phyloP scores from a whole-genome alignment of 2,113 vertebrate species.

The Albula glossodonta region DNA sequence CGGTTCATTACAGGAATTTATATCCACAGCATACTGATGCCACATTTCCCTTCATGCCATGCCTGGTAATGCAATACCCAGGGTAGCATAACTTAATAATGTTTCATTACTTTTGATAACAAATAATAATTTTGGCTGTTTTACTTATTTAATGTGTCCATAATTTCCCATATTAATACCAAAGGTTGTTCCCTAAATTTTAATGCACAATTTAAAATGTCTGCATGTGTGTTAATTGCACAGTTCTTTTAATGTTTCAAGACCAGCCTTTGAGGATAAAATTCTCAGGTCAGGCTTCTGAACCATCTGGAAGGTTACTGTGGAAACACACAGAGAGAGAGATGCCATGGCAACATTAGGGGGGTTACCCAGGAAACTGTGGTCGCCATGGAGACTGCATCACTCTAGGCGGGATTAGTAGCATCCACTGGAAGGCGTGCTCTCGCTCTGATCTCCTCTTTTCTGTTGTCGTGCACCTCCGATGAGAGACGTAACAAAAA shows the following conservation, averaged over 20 bases:
- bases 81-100: background rate
- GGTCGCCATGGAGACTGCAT: slow-evolving; percentile 91
- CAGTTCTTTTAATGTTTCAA: slow-evolving; percentile 6
- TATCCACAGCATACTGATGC: background rate
- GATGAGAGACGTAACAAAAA: background rate
- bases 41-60: background rate
- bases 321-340: slow-evolving; percentile 68
- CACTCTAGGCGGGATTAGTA: slow-evolving; percentile 83
- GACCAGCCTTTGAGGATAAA: slow-evolving; percentile 31
- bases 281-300: slow-evolving; percentile 64
- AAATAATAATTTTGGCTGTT: slow-evolving; percentile 4
- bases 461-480: slow-evolving; percentile 37
- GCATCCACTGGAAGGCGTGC: slow-evolving; percentile 83
- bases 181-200: slow-evolving; percentile 2
- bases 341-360: slow-evolving; percentile 92
- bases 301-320: slow-evolving; percentile 87
- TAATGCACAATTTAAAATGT: background rate
- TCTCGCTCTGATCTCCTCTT: slow-evolving; percentile 57
- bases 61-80: background rate
- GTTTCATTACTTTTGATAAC: background rate
- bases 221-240: background rate
- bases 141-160: slow-evolving; percentile 11
- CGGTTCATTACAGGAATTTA: background rate
- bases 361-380: slow-evolving; percentile 92
- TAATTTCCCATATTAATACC: background rate